phyloP scores from a whole-genome alignment of 2,797 vertebrate genomes.

The Sparidentex hasta region DNA sequence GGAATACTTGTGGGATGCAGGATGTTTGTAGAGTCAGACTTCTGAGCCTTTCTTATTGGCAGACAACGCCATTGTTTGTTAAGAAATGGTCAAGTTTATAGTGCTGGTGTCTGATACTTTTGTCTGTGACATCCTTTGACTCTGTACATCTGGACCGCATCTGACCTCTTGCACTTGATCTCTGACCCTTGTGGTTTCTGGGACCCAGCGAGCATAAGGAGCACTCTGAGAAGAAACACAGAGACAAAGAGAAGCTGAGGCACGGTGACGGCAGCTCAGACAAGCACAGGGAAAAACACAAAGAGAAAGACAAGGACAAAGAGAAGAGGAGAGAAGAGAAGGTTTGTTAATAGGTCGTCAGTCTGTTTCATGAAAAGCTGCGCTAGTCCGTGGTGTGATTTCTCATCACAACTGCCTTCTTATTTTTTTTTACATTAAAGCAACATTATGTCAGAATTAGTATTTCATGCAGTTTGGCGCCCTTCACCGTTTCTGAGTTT shows the following conservation, averaged over 20 bases:
- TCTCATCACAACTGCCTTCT: background rate
- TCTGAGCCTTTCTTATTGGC: background rate
- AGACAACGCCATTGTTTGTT: background rate
- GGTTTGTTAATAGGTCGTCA: conserved; percentile 74
- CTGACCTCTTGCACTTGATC: conserved; percentile 57
- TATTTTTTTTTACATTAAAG: background rate
- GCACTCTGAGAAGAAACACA: conserved; percentile 95
- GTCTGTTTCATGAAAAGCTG: conserved; percentile 7
- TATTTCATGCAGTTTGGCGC: no score
- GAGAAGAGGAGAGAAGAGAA: conserved; percentile 94
- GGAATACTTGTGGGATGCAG: conserved; percentile 19
- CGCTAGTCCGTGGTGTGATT: background rate
- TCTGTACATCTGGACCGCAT: conserved; percentile 2
- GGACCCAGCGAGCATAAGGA: conserved; percentile 93
- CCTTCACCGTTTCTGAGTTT: no score
- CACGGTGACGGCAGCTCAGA: conserved; percentile 88
- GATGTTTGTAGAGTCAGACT: background rate
- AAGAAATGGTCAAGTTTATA: background rate
- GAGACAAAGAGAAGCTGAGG: conserved; percentile 89
- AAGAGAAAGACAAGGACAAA: conserved; percentile 89
- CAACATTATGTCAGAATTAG: no score
- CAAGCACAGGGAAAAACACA: conserved; percentile 88
- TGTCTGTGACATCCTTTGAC: conserved; percentile 20
- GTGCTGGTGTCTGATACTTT: background rate
- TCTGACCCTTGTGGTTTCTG: conserved; percentile 56